phyloP scores from a whole-genome alignment of 2,888 invertebrate genomes.

The Nephrotoma guestfalica region DNA sequence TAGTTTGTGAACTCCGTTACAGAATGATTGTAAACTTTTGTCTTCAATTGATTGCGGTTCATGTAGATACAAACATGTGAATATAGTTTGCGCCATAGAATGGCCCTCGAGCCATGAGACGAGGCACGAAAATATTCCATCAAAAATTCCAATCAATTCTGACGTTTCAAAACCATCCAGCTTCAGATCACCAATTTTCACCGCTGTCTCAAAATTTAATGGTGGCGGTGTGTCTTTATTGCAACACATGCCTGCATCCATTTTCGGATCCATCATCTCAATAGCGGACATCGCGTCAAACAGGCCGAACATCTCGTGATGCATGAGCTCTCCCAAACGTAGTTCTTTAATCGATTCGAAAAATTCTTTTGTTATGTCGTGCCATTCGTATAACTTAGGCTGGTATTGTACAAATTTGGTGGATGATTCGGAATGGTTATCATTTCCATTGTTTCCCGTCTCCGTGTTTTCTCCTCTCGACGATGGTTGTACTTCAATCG shows the following conservation, averaged over 20 bases:
- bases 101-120: constrained; percentile 97
- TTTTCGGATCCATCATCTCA: constrained; percentile 99
- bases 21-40: constrained; percentile 70
- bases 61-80: constrained; percentile 90
- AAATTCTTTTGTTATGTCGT: constrained; percentile 39
- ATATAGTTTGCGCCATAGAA: constrained; percentile 91
- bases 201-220: constrained; percentile 73
- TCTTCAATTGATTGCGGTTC: constrained; percentile 75
- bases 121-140: constrained; percentile 83
- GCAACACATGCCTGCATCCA: constrained; percentile 98
- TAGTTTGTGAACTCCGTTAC: constrained; percentile 74
- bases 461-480: neutral
- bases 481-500: neutral
- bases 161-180: constrained; percentile 56
- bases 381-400: constrained; percentile 23
- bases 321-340: constrained; percentile 76
- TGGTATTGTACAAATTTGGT: neutral
- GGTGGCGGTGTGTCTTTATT: constrained; percentile 75
- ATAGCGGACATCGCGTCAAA: constrained; percentile 99
- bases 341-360: constrained; percentile 54
- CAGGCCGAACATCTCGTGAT: constrained; percentile 80
- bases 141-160: constrained; percentile 86
- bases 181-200: constrained; percentile 66
- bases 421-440: neutral
- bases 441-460: neutral